Base-by-base conservation (phyloP, 2,113 vertebrate genomes). In the Colaptes auratus region DNA sequence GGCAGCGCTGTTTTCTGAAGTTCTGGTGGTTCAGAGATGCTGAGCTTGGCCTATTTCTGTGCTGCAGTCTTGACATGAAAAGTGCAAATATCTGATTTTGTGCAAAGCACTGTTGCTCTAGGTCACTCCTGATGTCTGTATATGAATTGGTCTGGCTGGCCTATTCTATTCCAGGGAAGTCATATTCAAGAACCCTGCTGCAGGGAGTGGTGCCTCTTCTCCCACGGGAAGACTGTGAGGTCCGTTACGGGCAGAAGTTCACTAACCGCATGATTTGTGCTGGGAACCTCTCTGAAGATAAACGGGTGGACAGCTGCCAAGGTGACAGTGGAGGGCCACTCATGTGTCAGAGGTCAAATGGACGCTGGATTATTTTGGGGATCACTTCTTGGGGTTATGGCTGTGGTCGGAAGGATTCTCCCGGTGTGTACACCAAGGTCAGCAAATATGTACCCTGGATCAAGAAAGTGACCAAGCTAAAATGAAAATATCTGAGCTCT, bases 301-400 rank as follows among this genome's bases (percentile, higher is more conserved):
- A 98, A 61, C 97, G 97, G 31, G 97, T 97, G 52, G 98, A 99
- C 96, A 97, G 98, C 90, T 99, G 99, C 71, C 98, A 98, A 86
- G 98, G 99, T 12, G 98, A 98, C 97, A 98, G 98, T 2, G 99
- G 98, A 33, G 98, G 98, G n/a, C 98, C 99, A 17, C 98, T 99
- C 92, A 96, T 98, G 95, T 99, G 99, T 77, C 98, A 98, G 92
- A 97, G 89, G 8, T 95, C 98, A 89, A 92, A 82, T 0, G 98
- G 98, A 13, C 98, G 97, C 53, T 99, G 99, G 99, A 97, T 98
- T 70, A 98, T 99, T 83, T 89, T 98, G 28, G 99, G 99, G 33
- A 96, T 99, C 42, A 98, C 98, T 24, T 98, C 98, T 28, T 98
- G 98, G 96, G 98, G 98, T n/a, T 98, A 98, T 6, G 98, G 98